Evolutionary conservation across 2,797 vertebrate genomes (phyloP).

Genomic region (Jordanella pulchra): DNA sequence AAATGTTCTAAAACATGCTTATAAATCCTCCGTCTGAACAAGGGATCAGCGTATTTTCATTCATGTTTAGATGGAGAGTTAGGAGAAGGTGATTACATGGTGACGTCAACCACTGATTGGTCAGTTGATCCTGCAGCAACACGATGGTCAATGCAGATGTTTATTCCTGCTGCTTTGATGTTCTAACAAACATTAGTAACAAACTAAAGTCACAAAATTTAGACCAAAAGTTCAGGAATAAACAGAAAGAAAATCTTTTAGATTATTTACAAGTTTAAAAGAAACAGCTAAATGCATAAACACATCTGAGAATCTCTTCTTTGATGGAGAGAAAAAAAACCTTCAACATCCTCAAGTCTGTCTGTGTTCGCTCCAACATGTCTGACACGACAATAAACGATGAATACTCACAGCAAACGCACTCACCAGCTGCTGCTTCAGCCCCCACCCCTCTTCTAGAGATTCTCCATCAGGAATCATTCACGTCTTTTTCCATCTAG

Average conservation of each 20-base stretch:
- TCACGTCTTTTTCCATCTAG: slow-evolving; percentile 23
- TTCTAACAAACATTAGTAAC: neutral
- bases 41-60: too few relatives aligned
- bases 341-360: neutral
- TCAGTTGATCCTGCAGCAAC: neutral
- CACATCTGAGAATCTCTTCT: too few relatives aligned
- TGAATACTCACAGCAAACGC: slow-evolving; percentile 11
- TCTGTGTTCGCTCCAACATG: slow-evolving; percentile 5
- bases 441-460: neutral
- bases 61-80: too few relatives aligned
- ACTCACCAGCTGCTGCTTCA: slow-evolving; percentile 17
- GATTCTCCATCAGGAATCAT: slow-evolving; percentile 10
- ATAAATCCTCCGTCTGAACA: too few relatives aligned
- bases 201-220: neutral
- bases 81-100: neutral
- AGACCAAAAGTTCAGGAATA: neutral
- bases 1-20: neutral
- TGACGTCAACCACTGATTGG: neutral
- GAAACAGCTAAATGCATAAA: neutral
- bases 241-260: neutral
- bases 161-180: neutral
- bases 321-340: neutral
- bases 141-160: neutral
- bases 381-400: neutral
- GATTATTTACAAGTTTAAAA: neutral